phyloP scores from a whole-genome alignment of 1,140 invertebrate species.

The Hesperophylax magnus region DNA sequence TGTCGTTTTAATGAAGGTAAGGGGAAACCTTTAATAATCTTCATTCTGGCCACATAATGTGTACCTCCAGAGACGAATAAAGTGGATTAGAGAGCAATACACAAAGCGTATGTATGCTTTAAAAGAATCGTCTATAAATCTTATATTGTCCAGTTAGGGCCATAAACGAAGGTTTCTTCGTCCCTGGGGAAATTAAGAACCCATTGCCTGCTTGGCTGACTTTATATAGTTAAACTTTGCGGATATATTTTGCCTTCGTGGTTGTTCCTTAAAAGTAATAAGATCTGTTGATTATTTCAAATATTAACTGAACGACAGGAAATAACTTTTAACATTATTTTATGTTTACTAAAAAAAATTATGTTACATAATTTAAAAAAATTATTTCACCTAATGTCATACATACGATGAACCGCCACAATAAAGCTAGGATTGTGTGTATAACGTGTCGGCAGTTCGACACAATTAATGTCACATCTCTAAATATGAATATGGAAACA shows the following conservation, averaged over 20 bases:
- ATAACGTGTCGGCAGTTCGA: no score
- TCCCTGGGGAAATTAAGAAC: slow-evolving; percentile 40
- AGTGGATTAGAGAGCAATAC: slow-evolving; percentile 28
- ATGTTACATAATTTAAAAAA: no score
- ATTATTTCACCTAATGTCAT: no score
- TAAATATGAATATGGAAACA: no score
- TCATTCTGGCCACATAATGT: slow-evolving; percentile 7
- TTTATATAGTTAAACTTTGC: slow-evolving; percentile 36
- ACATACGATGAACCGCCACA: no score
- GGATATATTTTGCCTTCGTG: slow-evolving; percentile 20
- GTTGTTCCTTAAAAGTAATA: no score
- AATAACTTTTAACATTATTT: no score
- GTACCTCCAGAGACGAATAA: slow-evolving; percentile 15
- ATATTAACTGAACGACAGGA: no score
- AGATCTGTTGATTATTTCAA: no score
- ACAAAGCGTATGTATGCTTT: slow-evolving; percentile 26
- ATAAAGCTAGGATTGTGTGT: no score
- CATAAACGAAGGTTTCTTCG: slow-evolving; percentile 32
- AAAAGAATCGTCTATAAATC: slow-evolving; percentile 36
- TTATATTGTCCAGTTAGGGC: slow-evolving; percentile 42
- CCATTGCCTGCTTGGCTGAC: slow-evolving; percentile 18
- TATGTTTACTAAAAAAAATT: no score
- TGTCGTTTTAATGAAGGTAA: background rate
- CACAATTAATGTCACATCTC: no score
- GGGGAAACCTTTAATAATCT: slow-evolving; percentile 22